A percentile compares a stretch with the other conserved stretches of the same genome.
phyloP scores from a whole-genome alignment of 2,797 vertebrate species.

The Gymnothorax reevesii region DNA sequence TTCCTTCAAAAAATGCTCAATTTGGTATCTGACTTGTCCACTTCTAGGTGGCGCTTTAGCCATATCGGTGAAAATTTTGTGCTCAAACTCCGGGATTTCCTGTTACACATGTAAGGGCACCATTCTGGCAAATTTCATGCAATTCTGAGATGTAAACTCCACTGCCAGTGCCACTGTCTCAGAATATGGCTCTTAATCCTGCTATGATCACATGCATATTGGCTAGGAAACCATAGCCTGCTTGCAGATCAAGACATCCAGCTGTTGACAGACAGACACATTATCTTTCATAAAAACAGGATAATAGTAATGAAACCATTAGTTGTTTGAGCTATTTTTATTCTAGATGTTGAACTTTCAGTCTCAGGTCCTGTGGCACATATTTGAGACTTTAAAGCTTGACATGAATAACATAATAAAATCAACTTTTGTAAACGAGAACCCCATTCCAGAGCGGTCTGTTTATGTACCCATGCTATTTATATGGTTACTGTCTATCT shows the following conservation, averaged over 20 bases:
- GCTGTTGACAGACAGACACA: background rate
- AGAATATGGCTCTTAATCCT: too few relatives aligned
- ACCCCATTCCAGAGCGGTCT: background rate
- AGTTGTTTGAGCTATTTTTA: background rate
- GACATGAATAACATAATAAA: constrained; percentile 13
- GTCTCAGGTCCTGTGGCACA: background rate
- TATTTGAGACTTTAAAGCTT: background rate
- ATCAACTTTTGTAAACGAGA: constrained; percentile 16
- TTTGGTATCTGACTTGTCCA: too few relatives aligned
- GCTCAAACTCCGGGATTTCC: too few relatives aligned
- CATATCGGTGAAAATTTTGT: too few relatives aligned
- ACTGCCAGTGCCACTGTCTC: too few relatives aligned
- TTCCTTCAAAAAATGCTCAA: too few relatives aligned
- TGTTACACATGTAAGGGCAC: too few relatives aligned
- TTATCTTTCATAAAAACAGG: background rate
- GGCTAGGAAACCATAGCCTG: background rate
- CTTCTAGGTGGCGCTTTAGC: too few relatives aligned
- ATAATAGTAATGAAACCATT: background rate
- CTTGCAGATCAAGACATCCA: background rate
- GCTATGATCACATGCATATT: background rate
- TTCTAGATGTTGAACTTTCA: background rate
- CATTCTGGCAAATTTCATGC: too few relatives aligned
- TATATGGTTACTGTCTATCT: constrained; percentile 9
- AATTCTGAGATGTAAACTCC: too few relatives aligned
- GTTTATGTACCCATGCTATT: constrained; percentile 18